phyloP scores from a whole-genome alignment of 2,888 invertebrate species.

The Hemicrepidius hirtus region DNA sequence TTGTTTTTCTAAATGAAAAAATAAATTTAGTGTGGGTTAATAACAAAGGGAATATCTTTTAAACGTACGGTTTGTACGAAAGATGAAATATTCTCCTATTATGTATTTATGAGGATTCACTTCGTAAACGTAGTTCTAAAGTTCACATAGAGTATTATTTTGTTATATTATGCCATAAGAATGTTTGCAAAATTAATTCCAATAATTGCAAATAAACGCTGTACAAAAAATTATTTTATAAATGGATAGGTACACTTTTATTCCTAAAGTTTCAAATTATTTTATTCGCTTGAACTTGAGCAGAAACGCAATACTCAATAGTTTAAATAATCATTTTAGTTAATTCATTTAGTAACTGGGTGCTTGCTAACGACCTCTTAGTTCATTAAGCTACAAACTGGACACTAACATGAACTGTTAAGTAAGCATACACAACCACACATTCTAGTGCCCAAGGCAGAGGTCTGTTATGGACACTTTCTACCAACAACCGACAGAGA shows the following conservation, averaged over 20 bases:
- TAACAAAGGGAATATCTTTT: too few relatives aligned
- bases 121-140: slow-evolving; percentile 1
- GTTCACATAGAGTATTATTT: background rate
- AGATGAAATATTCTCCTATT: background rate
- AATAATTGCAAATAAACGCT: background rate
- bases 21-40: too few relatives aligned
- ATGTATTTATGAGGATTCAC: background rate
- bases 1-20: background rate
- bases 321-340: too few relatives aligned
- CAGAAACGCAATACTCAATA: too few relatives aligned
- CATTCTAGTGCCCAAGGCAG: slow-evolving; percentile 36
- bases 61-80: too few relatives aligned
- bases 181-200: background rate
- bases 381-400: too few relatives aligned
- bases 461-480: slow-evolving; percentile 43
- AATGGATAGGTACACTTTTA: too few relatives aligned
- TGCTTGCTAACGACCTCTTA: too few relatives aligned
- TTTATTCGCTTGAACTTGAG: too few relatives aligned
- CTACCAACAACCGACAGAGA: slow-evolving; percentile 40
- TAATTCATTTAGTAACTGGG: too few relatives aligned
- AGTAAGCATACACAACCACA: slow-evolving; percentile 11
- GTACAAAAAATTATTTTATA: too few relatives aligned
- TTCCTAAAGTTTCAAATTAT: too few relatives aligned
- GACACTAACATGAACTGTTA: slow-evolving; percentile 1
- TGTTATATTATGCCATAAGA: background rate